These are phyloP conservation scores for Himalopsyche japonica DNA, from an alignment of 2,888 invertebrate species.

Conservation along the genomic window DNA sequence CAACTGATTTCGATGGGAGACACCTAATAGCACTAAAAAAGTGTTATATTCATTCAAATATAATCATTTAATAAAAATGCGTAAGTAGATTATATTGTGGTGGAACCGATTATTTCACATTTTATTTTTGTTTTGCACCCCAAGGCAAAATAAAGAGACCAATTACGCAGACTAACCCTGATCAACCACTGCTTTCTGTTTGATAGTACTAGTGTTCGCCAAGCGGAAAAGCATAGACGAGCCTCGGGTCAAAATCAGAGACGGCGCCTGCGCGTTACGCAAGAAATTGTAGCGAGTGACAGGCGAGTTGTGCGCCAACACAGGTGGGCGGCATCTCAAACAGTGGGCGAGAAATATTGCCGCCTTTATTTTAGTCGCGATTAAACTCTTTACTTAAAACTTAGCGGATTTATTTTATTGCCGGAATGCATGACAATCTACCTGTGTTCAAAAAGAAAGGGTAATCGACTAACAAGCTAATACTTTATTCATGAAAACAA, in stretches of 20 bases:
- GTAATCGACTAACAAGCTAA: no score
- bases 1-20: no score
- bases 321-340: neutral
- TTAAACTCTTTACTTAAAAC: neutral
- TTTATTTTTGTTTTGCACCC: neutral
- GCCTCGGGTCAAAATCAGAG: neutral
- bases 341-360: neutral
- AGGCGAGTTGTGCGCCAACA: neutral
- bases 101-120: no score
- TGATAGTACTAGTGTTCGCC: neutral
- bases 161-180: neutral
- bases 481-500: no score
- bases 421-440: neutral
- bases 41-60: no score
- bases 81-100: no score
- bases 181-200: neutral
- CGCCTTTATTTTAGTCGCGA: neutral
- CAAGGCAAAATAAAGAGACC: neutral
- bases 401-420: neutral
- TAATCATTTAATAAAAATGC: no score
- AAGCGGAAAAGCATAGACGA: neutral
- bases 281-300: neutral
- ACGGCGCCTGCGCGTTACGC: neutral
- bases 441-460: neutral
- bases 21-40: no score